These are phyloP conservation scores for Callospermophilus lateralis DNA, from an alignment of 2,113 vertebrate species.

Conservation along the genomic window DNA sequence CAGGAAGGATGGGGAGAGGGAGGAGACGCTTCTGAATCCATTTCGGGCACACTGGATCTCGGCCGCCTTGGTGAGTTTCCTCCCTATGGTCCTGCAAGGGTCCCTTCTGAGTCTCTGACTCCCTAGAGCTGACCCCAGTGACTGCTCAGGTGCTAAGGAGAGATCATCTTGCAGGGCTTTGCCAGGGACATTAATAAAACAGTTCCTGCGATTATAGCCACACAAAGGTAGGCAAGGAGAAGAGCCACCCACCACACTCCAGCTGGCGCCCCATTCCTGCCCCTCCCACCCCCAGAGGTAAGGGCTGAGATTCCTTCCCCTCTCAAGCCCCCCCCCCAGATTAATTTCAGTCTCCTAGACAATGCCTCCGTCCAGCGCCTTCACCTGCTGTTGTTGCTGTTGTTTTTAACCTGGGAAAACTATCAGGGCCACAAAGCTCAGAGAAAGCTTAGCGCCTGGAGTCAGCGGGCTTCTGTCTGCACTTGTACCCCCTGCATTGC, in stretches of 20 bases:
- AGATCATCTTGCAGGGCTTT: slow-evolving; percentile 16
- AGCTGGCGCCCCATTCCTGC: slow-evolving; percentile 17
- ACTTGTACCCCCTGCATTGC: neutral
- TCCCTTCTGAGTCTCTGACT: neutral
- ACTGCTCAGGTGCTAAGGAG: neutral
- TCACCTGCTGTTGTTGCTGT: slow-evolving; percentile 47
- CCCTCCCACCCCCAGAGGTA: neutral
- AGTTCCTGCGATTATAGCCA: neutral
- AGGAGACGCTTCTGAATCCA: neutral
- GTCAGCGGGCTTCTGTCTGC: neutral
- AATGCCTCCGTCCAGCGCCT: neutral
- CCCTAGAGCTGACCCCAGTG: neutral
- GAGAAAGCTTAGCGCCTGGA: neutral
- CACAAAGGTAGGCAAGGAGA: neutral
- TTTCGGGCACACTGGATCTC: neutral
- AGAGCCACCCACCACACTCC: slow-evolving; percentile 30
- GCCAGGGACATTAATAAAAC: slow-evolving; percentile 1
- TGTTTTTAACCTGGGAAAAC: neutral
- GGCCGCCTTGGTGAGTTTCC: neutral
- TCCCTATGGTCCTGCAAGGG: neutral
- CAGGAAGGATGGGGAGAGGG: neutral
- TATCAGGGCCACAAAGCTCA: neutral
- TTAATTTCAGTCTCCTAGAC: slow-evolving; percentile 56
- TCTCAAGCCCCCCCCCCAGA: neutral
- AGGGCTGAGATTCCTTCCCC: slow-evolving; percentile 11